Base-by-base conservation (phyloP, 1,140 invertebrate genomes). In the Phocides pigmalion region DNA sequence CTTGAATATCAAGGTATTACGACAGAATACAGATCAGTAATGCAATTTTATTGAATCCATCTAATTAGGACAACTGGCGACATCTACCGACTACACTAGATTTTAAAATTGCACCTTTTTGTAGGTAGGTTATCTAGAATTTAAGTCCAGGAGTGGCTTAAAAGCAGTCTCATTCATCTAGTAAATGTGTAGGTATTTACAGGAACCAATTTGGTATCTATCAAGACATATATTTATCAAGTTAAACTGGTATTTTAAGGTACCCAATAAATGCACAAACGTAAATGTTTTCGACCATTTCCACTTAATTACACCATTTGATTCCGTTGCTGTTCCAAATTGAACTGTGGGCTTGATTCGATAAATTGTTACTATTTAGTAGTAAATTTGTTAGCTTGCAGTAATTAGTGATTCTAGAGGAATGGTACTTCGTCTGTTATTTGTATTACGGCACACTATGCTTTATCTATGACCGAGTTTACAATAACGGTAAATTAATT, bases 351-450 rank as follows among this genome's bases (percentile, higher is more conserved):
- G 50, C 35, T 54, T 32, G 35, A 54, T 54, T 9, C 11, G 35
- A 54, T 22, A 22, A 54, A 54, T 54, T 22, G 50, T 41, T n/a
- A 22, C 49, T 51, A 16, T 51, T 51, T 35, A 51, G 50, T 54
- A 20, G 19, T 41, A 39, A 54, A 41, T 54, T 54, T 54, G 51
- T 41, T 54, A 41, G 49, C 14, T 37, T 14, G 51, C 5, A 22
- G 51, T 39, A 37, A 54, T 54, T 56, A 56, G 51, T 41, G 35
- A 22, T 19, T 20, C 37, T 42, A 25, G 51, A 56, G 51, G 42
- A 56, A 22, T 42, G 32, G 12, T 22, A 28, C 14, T 41, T 35
- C 14, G 15, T 16, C 35, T 8, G 50, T 53, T 19, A 53, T 53
- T 20, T 53, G 50, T 39, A 22, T 28, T 25, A 56, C 35, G 17